Percentiles rank a stretch among this genome's conserved stretches.
Evolutionary conservation across 2,113 vertebrate species (phyloP).

Genomic region (Pungitius pungitius): DNA sequence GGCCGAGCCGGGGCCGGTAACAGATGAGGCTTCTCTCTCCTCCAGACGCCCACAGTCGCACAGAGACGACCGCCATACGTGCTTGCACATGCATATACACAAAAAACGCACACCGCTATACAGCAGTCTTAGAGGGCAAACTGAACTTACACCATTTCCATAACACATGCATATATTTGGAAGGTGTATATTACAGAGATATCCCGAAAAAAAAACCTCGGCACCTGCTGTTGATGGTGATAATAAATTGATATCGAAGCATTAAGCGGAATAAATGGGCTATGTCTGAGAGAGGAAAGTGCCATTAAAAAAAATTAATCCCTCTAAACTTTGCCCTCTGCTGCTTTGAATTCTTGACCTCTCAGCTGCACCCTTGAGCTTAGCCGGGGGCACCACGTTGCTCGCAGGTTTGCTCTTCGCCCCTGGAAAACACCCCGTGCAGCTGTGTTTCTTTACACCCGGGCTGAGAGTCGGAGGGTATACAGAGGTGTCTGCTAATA

Average conservation of each 20-base stretch:
- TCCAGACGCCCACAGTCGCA: slow-evolving; percentile 76
- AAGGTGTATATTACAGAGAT: neutral
- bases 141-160: slow-evolving; percentile 29
- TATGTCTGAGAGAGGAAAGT: slow-evolving; percentile 14
- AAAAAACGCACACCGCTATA: slow-evolving; percentile 33
- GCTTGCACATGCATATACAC: slow-evolving; percentile 59
- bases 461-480: slow-evolving; percentile 61
- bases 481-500: slow-evolving; percentile 80
- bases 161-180: slow-evolving; percentile 1
- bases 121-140: slow-evolving; percentile 64
- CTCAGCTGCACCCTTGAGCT: slow-evolving; percentile 65
- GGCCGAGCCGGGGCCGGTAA: slow-evolving; percentile 72
- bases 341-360: slow-evolving; percentile 66
- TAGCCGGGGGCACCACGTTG: slow-evolving; percentile 60
- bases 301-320: slow-evolving; percentile 32
- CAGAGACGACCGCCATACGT: slow-evolving; percentile 65
- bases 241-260: neutral
- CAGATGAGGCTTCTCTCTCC: slow-evolving; percentile 83
- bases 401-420: slow-evolving; percentile 64
- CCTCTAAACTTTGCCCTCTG: slow-evolving; percentile 35
- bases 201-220: neutral
- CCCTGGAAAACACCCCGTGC: slow-evolving; percentile 66
- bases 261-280: neutral
- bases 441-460: slow-evolving; percentile 80
- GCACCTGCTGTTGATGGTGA: neutral